A percentile compares a stretch with the other conserved stretches of the same genome.
Evolutionary conservation across 2,888 invertebrate species (phyloP).

Genomic region (Philhelius pedissequus): DNA sequence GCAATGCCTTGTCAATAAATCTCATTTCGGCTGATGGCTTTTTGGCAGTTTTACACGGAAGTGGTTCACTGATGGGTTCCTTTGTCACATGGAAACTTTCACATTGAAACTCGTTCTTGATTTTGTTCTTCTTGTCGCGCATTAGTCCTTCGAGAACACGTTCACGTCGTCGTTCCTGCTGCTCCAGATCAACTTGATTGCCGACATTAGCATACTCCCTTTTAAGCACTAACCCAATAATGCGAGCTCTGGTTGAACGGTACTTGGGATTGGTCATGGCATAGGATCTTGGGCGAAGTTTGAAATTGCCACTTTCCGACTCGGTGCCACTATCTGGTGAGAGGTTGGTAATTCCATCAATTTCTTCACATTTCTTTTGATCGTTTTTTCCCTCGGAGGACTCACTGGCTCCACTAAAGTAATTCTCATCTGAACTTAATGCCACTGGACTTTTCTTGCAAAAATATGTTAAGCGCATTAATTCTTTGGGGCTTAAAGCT

Average conservation of each 20-base stretch:
- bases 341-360: not conserved
- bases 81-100: constrained; percentile 22
- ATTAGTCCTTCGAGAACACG: constrained; percentile 62
- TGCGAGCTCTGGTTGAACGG: constrained; percentile 71
- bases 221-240: constrained; percentile 73
- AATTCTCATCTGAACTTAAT: constrained; percentile 54
- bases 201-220: constrained; percentile 67
- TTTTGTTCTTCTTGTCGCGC: constrained; percentile 7
- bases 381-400: not conserved
- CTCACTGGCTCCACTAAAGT: constrained; percentile 48
- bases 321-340: constrained; percentile 56
- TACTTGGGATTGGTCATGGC: constrained; percentile 65
- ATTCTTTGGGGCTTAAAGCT: constrained; percentile 10
- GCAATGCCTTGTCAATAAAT: constrained; percentile 74
- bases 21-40: constrained; percentile 48
- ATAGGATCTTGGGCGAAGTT: constrained; percentile 36
- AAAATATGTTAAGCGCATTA: constrained; percentile 23
- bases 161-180: constrained; percentile 65
- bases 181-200: constrained; percentile 38
- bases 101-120: not conserved
- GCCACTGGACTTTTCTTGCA: not conserved
- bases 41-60: constrained; percentile 2
- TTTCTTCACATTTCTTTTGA: not conserved
- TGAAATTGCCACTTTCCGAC: constrained; percentile 33
- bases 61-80: not conserved